Conservation (phyloP, 2,113 vertebrate genomes). For the Brachypodius melanocephalos region DNA sequence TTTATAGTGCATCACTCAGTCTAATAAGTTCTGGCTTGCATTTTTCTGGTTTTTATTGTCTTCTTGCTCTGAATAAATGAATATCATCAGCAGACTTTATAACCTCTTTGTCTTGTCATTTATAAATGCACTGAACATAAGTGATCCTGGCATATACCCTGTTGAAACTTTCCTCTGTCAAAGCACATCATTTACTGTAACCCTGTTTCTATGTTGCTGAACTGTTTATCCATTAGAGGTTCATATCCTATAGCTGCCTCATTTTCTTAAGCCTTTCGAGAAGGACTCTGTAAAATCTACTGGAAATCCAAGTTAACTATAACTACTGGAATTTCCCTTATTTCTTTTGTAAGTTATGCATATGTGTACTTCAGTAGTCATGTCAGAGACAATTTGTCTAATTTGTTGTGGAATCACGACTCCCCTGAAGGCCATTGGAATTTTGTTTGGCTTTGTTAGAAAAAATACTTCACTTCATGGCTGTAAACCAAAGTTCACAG, state of each 20-base stretch:
- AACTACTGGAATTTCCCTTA: background rate
- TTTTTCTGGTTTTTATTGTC: background rate
- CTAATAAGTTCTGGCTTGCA: background rate
- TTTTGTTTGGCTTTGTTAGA: slow-evolving; percentile 46
- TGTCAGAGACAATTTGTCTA: background rate
- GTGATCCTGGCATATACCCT: background rate
- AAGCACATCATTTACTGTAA: background rate
- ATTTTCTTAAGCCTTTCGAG: background rate
- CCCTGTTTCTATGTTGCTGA: background rate
- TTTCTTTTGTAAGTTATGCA: background rate
- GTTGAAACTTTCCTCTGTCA: background rate
- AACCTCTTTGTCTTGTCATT: background rate
- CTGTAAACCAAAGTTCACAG: background rate
- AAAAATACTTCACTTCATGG: background rate
- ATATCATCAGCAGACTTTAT: background rate
- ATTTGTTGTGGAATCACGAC: slow-evolving; percentile 25
- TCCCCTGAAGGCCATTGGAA: slow-evolving; percentile 21
- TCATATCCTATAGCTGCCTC: background rate
- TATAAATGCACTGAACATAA: background rate
- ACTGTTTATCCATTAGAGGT: background rate
- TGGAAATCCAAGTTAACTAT: background rate
- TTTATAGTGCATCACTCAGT: background rate
- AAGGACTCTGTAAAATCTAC: background rate
- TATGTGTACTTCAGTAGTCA: background rate
- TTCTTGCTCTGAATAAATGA: background rate